Percentiles rank a stretch among this genome's conserved stretches.
Evolutionary conservation across 2,888 invertebrate genomes (phyloP).

Genomic region (Leptothorax acervorum): DNA sequence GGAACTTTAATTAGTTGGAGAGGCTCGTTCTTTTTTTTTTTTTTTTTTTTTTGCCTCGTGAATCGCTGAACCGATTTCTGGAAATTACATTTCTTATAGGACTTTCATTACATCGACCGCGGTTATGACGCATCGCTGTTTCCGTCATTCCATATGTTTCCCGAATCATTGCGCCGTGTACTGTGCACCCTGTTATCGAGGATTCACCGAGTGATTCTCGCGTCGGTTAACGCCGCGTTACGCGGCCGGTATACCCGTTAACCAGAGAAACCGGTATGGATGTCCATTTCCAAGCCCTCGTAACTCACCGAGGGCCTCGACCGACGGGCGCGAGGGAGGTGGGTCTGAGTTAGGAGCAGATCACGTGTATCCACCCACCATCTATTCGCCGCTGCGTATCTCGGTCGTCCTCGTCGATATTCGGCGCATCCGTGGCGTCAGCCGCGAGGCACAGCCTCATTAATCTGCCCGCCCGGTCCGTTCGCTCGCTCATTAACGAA

Average conservation of each 20-base stretch:
- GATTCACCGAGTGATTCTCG: conserved; percentile 13
- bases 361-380: conserved; percentile 50
- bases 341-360: conserved; percentile 49
- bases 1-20: neutral
- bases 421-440: conserved; percentile 58
- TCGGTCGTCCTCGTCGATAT: conserved; percentile 68
- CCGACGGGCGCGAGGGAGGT: conserved; percentile 17
- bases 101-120: neutral
- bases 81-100: neutral
- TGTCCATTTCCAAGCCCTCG: conserved; percentile 44
- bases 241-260: neutral
- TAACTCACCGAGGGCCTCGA: conserved; percentile 21
- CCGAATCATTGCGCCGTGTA: neutral
- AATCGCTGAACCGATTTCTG: neutral
- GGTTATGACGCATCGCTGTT: neutral
- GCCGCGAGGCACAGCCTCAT: conserved; percentile 66
- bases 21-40: neutral
- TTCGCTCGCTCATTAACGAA: conserved; percentile 70
- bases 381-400: conserved; percentile 52
- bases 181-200: neutral
- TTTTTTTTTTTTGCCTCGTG: neutral
- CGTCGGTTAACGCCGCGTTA: conserved; percentile 16
- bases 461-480: conserved; percentile 60
- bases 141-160: neutral
- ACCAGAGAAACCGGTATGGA: neutral